A percentile compares a stretch with the other conserved stretches of the same genome.
Conservation (phyloP, 92 coral and sea anemone genomes). For the Actinernus sp. region DNA sequence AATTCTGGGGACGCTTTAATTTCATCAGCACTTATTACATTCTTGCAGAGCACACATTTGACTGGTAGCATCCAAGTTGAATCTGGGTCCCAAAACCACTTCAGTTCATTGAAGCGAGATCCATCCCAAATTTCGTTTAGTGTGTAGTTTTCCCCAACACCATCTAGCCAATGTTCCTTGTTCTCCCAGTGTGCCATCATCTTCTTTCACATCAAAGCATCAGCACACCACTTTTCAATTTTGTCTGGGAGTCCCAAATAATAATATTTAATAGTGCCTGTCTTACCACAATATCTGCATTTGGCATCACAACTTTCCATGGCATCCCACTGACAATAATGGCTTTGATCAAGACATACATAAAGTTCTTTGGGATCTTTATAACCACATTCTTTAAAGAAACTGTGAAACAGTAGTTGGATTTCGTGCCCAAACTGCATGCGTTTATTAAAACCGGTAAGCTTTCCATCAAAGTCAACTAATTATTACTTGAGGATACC, state of each 20-base stretch:
- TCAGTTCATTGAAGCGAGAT: slow-evolving; percentile 41
- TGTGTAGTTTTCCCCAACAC: slow-evolving; percentile 17
- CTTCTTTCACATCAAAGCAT: slow-evolving; percentile 40
- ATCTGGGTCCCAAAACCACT: slow-evolving; percentile 59
- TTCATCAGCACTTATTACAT: slow-evolving; percentile 31
- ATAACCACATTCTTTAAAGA: slow-evolving; percentile 24
- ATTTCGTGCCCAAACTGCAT: too few species aligned
- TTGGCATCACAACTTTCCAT: slow-evolving; percentile 1
- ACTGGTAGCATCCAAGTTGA: slow-evolving; percentile 51
- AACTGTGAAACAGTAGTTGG: too few species aligned
- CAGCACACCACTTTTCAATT: slow-evolving; percentile 31
- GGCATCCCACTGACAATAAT: slow-evolving; percentile 13
- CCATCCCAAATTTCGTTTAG: slow-evolving; percentile 67
- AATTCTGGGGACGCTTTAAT: slow-evolving; percentile 17
- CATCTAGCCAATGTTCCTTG: slow-evolving; percentile 41
- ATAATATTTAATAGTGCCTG: slow-evolving; percentile 40
- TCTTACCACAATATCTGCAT: slow-evolving; percentile 25
- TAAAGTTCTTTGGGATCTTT: slow-evolving; percentile 19
- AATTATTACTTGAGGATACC: too few species aligned
- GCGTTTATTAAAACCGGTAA: too few species aligned
- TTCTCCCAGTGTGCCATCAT: slow-evolving; percentile 66
- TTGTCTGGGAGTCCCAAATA: slow-evolving; percentile 60
- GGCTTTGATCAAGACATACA: slow-evolving; percentile 24
- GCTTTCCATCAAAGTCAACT: too few species aligned
- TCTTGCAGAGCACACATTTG: slow-evolving; percentile 33